Percentiles rank a stretch among this genome's conserved stretches.
phyloP scores from a whole-genome alignment of 2,888 invertebrate genomes.

The Endomychus coccineus region DNA sequence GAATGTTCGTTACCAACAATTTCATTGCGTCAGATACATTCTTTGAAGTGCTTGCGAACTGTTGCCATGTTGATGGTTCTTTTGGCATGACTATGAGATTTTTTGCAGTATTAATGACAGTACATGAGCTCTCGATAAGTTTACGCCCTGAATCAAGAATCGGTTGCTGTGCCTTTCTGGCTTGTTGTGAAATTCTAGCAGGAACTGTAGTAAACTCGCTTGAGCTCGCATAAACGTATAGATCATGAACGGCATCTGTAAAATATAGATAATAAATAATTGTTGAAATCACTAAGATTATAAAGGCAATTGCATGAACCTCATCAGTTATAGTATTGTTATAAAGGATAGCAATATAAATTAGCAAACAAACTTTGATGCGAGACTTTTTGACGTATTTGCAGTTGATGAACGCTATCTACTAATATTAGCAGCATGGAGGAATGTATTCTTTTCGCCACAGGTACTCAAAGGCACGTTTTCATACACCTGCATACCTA shows the following conservation, averaged over 20 bases:
- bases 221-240: slow-evolving; percentile 88
- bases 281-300: too few relatives aligned
- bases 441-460: too few relatives aligned
- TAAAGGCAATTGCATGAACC: too few relatives aligned
- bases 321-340: too few relatives aligned
- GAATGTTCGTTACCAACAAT: slow-evolving; percentile 82
- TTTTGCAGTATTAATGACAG: slow-evolving; percentile 87
- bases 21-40: slow-evolving; percentile 96
- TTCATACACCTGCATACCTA: too few relatives aligned
- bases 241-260: slow-evolving; percentile 77
- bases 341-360: too few relatives aligned
- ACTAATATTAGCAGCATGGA: too few relatives aligned
- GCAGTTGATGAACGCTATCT: too few relatives aligned
- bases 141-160: slow-evolving; percentile 72
- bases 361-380: too few relatives aligned
- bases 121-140: slow-evolving; percentile 78
- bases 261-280: too few relatives aligned
- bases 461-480: too few relatives aligned
- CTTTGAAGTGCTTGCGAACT: slow-evolving; percentile 88
- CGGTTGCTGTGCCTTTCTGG: slow-evolving; percentile 76
- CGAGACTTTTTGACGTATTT: too few relatives aligned
- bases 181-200: slow-evolving; percentile 82
- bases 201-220: slow-evolving; percentile 91
- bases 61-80: slow-evolving; percentile 92
- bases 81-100: slow-evolving; percentile 80